Conservation (phyloP, 1,140 invertebrate species). For the Trichomalopsis sarcophagae region DNA sequence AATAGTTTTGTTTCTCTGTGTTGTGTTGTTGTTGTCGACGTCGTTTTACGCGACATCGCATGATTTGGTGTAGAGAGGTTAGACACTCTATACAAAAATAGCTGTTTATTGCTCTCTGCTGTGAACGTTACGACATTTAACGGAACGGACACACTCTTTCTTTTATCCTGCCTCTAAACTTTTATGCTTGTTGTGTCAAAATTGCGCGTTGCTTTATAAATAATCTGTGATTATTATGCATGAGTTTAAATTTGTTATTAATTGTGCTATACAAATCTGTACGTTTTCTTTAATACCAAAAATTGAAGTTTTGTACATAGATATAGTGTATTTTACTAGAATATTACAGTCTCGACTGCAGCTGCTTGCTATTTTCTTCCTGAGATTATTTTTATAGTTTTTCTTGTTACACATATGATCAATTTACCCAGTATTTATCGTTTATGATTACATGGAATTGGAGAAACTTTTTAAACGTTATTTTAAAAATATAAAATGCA, state of each 20-base stretch:
- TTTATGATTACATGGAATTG: not conserved
- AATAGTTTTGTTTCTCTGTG: conserved; percentile 52
- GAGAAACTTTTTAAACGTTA: not conserved
- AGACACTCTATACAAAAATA: conserved; percentile 55
- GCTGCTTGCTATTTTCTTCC: not conserved
- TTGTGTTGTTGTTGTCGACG: conserved; percentile 58
- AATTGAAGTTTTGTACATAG: too few relatives aligned
- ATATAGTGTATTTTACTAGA: not conserved
- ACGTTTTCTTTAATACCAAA: not conserved
- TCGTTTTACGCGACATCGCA: conserved; percentile 70
- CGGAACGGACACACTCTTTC: not conserved
- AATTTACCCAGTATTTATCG: too few relatives aligned
- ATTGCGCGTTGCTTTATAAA: not conserved
- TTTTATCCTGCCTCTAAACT: not conserved
- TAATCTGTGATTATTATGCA: not conserved
- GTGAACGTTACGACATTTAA: not conserved
- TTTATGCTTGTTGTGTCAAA: not conserved
- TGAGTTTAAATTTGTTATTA: not conserved
- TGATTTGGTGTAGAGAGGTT: conserved; percentile 70
- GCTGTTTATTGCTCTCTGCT: conserved; percentile 57
- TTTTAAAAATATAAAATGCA: not conserved
- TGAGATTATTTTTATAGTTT: not conserved
- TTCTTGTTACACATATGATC: not conserved
- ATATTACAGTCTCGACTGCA: not conserved
- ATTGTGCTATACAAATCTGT: not conserved